phyloP scores from a whole-genome alignment of 2,888 invertebrate genomes.

The Biston betularia region DNA sequence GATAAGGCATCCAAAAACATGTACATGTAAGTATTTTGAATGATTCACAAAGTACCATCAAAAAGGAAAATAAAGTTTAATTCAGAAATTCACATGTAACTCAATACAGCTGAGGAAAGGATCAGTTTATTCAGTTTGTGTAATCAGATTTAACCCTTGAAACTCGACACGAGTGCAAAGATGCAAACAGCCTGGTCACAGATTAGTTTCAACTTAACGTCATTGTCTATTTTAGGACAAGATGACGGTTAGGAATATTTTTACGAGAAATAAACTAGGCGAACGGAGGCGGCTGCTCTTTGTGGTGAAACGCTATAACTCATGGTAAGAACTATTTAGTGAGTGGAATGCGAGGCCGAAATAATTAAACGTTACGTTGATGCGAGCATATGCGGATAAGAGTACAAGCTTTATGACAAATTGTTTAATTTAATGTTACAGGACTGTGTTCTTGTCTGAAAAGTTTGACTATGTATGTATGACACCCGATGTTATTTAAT shows the following conservation, averaged over 20 bases:
- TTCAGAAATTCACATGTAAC: constrained; percentile 8
- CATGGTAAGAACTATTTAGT: constrained; percentile 26
- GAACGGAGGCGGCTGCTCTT: constrained; percentile 33
- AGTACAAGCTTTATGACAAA: neutral
- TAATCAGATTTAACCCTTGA: constrained; percentile 40
- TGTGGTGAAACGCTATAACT: constrained; percentile 39
- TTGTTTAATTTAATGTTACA: neutral
- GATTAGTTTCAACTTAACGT: constrained; percentile 38
- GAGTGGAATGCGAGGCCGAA: constrained; percentile 41
- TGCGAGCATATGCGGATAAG: constrained; percentile 14
- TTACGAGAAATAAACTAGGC: constrained; percentile 52
- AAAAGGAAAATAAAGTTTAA: neutral
- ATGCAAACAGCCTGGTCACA: constrained; percentile 47
- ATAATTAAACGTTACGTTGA: constrained; percentile 36
- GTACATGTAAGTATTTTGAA: neutral
- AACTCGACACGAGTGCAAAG: constrained; percentile 49
- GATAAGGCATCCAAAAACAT: too few species aligned
- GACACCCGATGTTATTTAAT: too few species aligned
- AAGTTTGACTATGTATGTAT: neutral
- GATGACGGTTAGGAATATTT: constrained; percentile 48
- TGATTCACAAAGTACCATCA: neutral
- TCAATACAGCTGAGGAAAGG: constrained; percentile 7
- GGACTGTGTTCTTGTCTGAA: neutral
- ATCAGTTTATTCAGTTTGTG: constrained; percentile 12
- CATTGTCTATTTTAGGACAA: constrained; percentile 50